Conservation (phyloP, 2,888 invertebrate species). For the Drosophila helvetica region DNA sequence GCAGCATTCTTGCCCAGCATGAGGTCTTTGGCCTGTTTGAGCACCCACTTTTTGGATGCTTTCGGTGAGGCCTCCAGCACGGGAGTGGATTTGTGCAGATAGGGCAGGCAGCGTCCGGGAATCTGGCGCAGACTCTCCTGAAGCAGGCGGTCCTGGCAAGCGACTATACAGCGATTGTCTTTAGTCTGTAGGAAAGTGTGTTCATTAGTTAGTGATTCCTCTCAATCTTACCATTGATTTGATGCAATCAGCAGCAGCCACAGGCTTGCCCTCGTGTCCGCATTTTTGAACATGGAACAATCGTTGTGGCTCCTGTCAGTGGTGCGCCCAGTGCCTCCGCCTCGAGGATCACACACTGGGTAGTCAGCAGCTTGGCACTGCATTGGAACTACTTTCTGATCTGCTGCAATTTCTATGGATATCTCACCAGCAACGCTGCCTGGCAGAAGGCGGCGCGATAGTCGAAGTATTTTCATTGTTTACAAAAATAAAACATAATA, state of each 20-base stretch:
- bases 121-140: conserved; percentile 88
- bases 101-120: conserved; percentile 92
- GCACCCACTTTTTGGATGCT: conserved; percentile 87
- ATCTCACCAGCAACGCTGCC: conserved; percentile 91
- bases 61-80: conserved; percentile 93
- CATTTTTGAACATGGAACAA: conserved; percentile 94
- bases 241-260: conserved; percentile 91
- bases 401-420: conserved; percentile 84
- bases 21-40: conserved; percentile 85
- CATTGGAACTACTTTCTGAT: conserved; percentile 93
- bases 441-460: conserved; percentile 97
- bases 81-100: conserved; percentile 93
- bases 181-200: conserved; percentile 83
- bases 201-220: background rate
- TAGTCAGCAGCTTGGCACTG: conserved; percentile 93
- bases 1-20: conserved; percentile 86
- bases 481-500: background rate
- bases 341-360: conserved; percentile 95
- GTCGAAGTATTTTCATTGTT: conserved; percentile 94
- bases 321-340: conserved; percentile 88
- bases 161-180: conserved; percentile 91
- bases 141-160: conserved; percentile 93
- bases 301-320: conserved; percentile 91
- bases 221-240: conserved; percentile 87
- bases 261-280: conserved; percentile 90